Base-by-base conservation (phyloP, 2,888 invertebrate genomes). In the Cheiracanthium punctorium region DNA sequence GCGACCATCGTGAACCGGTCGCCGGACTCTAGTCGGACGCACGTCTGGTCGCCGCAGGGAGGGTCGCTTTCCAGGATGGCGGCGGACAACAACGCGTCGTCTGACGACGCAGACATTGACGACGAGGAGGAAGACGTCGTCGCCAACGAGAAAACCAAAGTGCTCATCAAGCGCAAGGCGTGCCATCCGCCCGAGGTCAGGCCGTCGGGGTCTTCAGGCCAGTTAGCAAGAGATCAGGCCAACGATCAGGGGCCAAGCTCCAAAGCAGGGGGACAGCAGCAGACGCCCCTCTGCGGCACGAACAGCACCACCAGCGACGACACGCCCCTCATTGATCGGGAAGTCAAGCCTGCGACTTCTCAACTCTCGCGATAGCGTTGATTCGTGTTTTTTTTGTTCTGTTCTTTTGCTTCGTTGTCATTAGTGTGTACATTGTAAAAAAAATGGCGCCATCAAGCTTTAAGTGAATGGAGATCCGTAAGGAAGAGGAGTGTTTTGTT, bases 271-370 rank as follows among this genome's bases (percentile, higher is more conserved):
- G 67, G 24, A 10, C 24, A 33, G 10, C 81, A 76, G 12, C 87
- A 80, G 29, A 65, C 58, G 37, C 87, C 81, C 12, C 24, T 81
- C 43, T 81, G 87, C 52, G 81, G 70, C 20, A 82, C 87, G 7
- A 71, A 69, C 5, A 87, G 79, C 24, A 74, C 79, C 7, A 70
- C 87, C 37, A 87, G 87, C 48, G 87, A 87, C 28, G 82, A 82
- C 64, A 74, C 75, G 14, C 87, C 87, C 24, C 69, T 87, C 12
- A 82, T 87, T 37, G 82, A 87, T 41, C 33, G 75, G 0, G 87
- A 87, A 29, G 82, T 81, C 1, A 87, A 77, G 33, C 87, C 76
- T 1, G 75, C 75, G 1, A n/a, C n/a, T n/a, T 2, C 17, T 24
- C 58, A 58, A 5, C 58, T 4, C 12, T 58, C 58, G 1, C 58